These are phyloP conservation scores for Scaptodrosophila lebanonensis DNA, from an alignment of 1,140 invertebrate species.

Conservation along the genomic window DNA sequence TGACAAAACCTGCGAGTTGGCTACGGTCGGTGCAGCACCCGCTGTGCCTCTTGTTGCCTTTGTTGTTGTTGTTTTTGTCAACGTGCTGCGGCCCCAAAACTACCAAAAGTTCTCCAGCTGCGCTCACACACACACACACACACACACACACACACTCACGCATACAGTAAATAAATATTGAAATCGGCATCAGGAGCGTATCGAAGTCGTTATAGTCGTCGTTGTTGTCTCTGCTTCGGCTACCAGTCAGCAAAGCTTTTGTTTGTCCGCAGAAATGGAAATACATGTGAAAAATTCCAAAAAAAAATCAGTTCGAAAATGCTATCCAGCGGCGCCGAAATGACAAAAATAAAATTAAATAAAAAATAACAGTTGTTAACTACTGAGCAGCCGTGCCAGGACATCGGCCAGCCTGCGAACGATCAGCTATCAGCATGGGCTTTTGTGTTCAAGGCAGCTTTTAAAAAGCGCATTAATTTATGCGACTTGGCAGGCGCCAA, in stretches of 20 bases:
- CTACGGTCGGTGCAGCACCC: slow-evolving; percentile 58
- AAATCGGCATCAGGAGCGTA: slow-evolving; percentile 58
- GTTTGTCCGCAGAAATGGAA: slow-evolving; percentile 36
- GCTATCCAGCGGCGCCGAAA: slow-evolving; percentile 68
- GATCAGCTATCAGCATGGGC: slow-evolving; percentile 12
- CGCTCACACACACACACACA: slow-evolving; percentile 28
- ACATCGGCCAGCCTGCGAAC: slow-evolving; percentile 1
- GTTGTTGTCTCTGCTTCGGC: too few species aligned
- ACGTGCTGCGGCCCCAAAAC: slow-evolving; percentile 41
- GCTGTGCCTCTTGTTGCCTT: slow-evolving; percentile 66
- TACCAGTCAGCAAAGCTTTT: slow-evolving; percentile 69
- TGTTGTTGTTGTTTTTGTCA: too few species aligned
- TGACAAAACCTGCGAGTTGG: slow-evolving; percentile 71
- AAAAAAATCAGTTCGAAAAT: slow-evolving; percentile 13
- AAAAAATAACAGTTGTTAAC: slow-evolving; percentile 75
- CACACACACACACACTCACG: slow-evolving; percentile 30
- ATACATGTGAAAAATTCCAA: slow-evolving; percentile 18
- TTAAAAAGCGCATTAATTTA: slow-evolving; percentile 47
- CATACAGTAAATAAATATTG: slow-evolving; percentile 70
- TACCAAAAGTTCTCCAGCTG: slow-evolving; percentile 49
- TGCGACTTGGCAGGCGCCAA: slow-evolving; percentile 48
- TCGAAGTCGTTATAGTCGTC: slow-evolving; percentile 62
- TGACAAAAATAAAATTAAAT: slow-evolving; percentile 75
- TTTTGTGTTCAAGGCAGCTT: too few species aligned
- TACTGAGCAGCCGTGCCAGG: slow-evolving; percentile 29